Conservation (phyloP, 1,140 invertebrate genomes). For the Trachelipus rathkii region DNA sequence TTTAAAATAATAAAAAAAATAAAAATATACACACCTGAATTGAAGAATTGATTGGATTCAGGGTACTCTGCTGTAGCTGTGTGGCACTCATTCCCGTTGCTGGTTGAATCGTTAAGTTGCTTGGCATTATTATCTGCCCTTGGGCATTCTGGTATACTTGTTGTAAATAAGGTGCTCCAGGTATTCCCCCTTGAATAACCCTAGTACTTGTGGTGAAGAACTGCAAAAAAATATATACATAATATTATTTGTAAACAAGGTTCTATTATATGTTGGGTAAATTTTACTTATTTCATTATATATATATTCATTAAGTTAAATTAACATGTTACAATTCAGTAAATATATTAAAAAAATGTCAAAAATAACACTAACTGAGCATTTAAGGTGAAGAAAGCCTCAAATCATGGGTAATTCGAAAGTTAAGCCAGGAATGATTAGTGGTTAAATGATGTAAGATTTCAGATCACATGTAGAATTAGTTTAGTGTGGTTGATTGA, state of each 20-base stretch:
- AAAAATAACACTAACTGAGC: conserved; percentile 45
- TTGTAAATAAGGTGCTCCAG: conserved; percentile 70
- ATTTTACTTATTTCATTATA: no score
- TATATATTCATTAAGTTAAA: no score
- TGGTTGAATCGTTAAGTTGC: conserved; percentile 67
- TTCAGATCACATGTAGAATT: no score
- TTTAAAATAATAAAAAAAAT: no score
- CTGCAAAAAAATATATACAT: conserved; percentile 23
- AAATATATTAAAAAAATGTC: neutral
- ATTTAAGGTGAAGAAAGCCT: conserved; percentile 44
- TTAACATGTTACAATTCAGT: no score
- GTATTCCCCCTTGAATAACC: conserved; percentile 75
- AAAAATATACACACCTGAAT: conserved; percentile 60
- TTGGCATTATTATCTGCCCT: conserved; percentile 70
- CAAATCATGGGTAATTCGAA: conserved; percentile 40
- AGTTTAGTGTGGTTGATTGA: no score
- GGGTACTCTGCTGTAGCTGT: conserved; percentile 46
- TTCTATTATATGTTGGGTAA: no score
- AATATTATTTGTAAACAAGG: no score
- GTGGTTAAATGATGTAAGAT: no score
- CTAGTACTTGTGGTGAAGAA: conserved; percentile 57
- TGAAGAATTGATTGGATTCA: conserved; percentile 68
- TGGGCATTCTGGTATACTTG: conserved; percentile 71
- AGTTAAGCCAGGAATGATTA: conserved; percentile 44
- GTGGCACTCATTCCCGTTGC: conserved; percentile 40